Conservation (phyloP, 1,140 invertebrate genomes). For the Penaeus vannamei region DNA sequence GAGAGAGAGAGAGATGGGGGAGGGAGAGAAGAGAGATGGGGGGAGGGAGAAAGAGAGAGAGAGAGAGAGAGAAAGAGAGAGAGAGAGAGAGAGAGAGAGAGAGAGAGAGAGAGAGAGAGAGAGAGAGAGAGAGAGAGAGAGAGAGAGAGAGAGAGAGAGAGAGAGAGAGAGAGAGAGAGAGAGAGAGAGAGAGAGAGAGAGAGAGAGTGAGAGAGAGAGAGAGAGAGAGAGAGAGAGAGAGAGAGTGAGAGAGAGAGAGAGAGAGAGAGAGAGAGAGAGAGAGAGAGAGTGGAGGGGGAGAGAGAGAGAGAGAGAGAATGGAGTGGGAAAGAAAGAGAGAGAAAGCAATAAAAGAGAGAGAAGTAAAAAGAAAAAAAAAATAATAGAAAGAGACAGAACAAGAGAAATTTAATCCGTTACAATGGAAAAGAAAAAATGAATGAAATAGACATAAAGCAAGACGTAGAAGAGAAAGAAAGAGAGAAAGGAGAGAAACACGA, state of each 20-base stretch:
- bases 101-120: slow-evolving; percentile 1
- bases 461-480: neutral
- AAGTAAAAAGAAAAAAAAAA: neutral
- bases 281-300: neutral
- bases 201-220: neutral
- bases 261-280: neutral
- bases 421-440: neutral
- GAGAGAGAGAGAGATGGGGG: too few relatives aligned
- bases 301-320: slow-evolving; percentile 5
- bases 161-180: neutral
- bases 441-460: too few relatives aligned
- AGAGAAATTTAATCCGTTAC: neutral
- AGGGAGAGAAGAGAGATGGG: neutral
- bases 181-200: neutral
- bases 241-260: neutral
- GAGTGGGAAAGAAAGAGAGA: neutral
- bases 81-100: slow-evolving; percentile 18
- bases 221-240: neutral
- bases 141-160: neutral
- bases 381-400: neutral
- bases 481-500: neutral
- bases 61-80: slow-evolving; percentile 25
- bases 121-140: slow-evolving; percentile 17
- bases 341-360: neutral
- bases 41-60: neutral